Evolutionary conservation across 2,888 invertebrate genomes (phyloP).

Genomic region (Elegia similella): DNA sequence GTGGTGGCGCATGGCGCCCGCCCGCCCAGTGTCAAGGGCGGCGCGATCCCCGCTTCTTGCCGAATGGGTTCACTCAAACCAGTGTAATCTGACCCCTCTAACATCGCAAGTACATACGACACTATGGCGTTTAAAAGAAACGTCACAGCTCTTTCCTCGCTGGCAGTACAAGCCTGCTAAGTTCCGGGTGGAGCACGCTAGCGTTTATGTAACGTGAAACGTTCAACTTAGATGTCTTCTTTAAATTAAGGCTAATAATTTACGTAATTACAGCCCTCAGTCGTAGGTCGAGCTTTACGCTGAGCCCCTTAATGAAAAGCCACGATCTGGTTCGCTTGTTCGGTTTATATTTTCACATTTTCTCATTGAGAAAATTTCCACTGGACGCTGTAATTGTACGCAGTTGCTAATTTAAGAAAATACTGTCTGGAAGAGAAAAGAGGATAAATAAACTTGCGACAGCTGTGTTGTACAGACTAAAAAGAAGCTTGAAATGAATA

Average conservation of each 20-base stretch:
- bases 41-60: constrained; percentile 41
- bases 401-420: constrained; percentile 1
- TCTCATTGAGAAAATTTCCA: constrained; percentile 1
- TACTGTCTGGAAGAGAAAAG: background rate
- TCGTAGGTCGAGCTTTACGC: constrained; percentile 31
- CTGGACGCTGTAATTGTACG: background rate
- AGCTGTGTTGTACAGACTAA: background rate
- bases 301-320: constrained; percentile 37
- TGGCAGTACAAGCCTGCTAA: constrained; percentile 33
- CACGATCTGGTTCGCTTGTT: constrained; percentile 27
- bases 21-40: constrained; percentile 65
- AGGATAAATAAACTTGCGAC: background rate
- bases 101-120: constrained; percentile 30
- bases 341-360: constrained; percentile 12
- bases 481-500: background rate
- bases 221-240: constrained; percentile 46
- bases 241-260: constrained; percentile 45
- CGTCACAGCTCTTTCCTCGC: constrained; percentile 35
- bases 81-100: constrained; percentile 40
- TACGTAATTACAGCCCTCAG: constrained; percentile 37
- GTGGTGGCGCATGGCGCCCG: constrained; percentile 31
- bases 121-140: constrained; percentile 27
- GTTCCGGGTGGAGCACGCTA: constrained; percentile 40
- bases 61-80: constrained; percentile 31
- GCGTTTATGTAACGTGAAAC: constrained; percentile 39